Evolutionary conservation across 1,140 invertebrate species (phyloP), one percentile per base, ranked within the genome.

Genomic region (Drosophila santomea): DNA sequence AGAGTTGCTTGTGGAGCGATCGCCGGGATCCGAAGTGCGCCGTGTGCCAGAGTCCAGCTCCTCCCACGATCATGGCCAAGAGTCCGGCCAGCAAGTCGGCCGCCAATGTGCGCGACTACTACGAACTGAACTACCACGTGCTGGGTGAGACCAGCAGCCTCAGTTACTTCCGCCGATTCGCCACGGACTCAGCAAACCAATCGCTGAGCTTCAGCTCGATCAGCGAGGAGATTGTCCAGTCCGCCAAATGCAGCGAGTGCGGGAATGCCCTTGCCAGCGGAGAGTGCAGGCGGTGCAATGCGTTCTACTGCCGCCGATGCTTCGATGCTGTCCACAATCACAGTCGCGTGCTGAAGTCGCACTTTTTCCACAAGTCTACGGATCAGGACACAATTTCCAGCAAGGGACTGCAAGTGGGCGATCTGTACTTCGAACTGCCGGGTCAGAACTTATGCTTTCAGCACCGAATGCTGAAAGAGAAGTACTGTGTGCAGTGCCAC

Each of bases 121-220:
- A 80, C 15, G 81, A 91, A 38, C 64, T 91, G 6, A 83, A 86
- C 56, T 91, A 91, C 32, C 78, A 80, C 57, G 58, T 89, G 23
- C 17, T 91, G 48, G 91, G 91, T 11, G 60, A 75, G 45, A 11
- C 60, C 1, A 52, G 57, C 20, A 59, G 74, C 12, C 17, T 78
- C 7, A 39, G 32, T 0, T 72, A 55, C 17, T 71, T 66, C 47
- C 54, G 43, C 3, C 63, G 63, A 7, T 59, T 71, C 10, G 47
- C 57, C 17, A n/a, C n/a, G 35, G 51, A 56, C 2, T 52, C 73
- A 12, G 43, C 68, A 1, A 81, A 78, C 47, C 75, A 76, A 1
- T 67, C 72, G 5, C 17, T 78, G 41, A 38, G 7, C 5, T 50
- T 61, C 23, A 45, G 15, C 4, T 17, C 50, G 14, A 7, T 1